Evolutionary conservation across 2,113 vertebrate genomes (phyloP).

Genomic region (Misgurnus anguillicaudatus): DNA sequence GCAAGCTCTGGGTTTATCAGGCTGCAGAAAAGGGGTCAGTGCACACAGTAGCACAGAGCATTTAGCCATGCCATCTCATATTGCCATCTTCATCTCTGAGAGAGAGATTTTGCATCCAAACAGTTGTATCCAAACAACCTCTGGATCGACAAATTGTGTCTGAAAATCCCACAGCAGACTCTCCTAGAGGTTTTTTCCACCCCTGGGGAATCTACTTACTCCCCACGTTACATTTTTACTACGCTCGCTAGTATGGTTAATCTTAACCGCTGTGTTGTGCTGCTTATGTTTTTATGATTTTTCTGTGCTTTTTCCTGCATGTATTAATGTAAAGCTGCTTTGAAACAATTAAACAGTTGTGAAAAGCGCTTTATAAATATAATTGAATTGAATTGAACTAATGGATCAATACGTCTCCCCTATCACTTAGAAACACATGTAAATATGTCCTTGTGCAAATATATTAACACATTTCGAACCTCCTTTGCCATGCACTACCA

Average conservation of each 20-base stretch:
- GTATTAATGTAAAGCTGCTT: too few species aligned
- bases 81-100: constrained; percentile 44
- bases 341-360: too few species aligned
- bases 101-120: too few species aligned
- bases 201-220: too few species aligned
- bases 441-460: not conserved
- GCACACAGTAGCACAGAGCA: constrained; percentile 58
- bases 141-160: not conserved
- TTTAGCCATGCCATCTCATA: constrained; percentile 48
- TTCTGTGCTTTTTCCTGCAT: too few species aligned
- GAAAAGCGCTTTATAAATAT: too few species aligned
- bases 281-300: too few species aligned
- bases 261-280: too few species aligned
- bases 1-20: constrained; percentile 56
- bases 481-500: not conserved
- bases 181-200: too few species aligned
- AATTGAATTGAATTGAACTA: too few species aligned
- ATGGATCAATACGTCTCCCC: not conserved
- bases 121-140: not conserved
- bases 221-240: too few species aligned
- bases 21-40: constrained; percentile 65
- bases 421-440: not conserved
- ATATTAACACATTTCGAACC: constrained; percentile 22
- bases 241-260: too few species aligned
- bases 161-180: constrained; percentile 25